Conservation (phyloP, 35 echinoderm and acorn worm species). For the Eucidaris tribuloides region DNA sequence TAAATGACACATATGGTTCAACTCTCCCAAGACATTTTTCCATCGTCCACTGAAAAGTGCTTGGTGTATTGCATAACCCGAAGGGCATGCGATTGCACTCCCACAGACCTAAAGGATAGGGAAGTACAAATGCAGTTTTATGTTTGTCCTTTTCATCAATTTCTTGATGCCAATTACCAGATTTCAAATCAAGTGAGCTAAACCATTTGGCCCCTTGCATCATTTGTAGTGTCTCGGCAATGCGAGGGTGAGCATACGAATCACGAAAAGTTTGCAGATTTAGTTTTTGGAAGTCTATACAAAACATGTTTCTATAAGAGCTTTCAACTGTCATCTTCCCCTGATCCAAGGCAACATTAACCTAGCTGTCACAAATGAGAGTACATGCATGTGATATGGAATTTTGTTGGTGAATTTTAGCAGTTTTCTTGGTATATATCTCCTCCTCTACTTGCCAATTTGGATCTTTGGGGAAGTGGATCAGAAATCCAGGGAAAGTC, state of each 20-base stretch:
- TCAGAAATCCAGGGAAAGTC: background rate
- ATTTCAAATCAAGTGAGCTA: background rate
- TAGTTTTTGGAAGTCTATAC: background rate
- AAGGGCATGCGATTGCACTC: constrained; percentile 37
- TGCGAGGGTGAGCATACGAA: background rate
- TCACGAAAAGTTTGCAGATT: background rate
- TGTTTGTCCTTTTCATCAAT: background rate
- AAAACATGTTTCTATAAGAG: background rate
- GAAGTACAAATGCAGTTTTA: constrained; percentile 45
- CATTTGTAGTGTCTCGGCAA: constrained; percentile 6
- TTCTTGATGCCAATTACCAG: constrained; percentile 16
- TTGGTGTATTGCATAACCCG: constrained; percentile 16
- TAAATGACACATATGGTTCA: background rate
- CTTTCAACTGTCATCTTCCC: too few species aligned
- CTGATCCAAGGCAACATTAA: too few species aligned
- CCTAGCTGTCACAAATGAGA: background rate
- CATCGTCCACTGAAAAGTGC: constrained; percentile 38
- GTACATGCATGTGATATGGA: background rate
- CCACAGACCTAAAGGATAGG: background rate
- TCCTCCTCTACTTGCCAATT: background rate
- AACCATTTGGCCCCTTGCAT: background rate
- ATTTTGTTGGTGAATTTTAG: background rate
- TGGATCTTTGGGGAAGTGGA: constrained; percentile 9
- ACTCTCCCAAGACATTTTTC: constrained; percentile 14
- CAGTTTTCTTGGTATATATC: background rate